A percentile compares a stretch with the other conserved stretches of the same genome.
phyloP scores from a whole-genome alignment of 2,888 invertebrate genomes.

The Bembecia ichneumoniformis region DNA sequence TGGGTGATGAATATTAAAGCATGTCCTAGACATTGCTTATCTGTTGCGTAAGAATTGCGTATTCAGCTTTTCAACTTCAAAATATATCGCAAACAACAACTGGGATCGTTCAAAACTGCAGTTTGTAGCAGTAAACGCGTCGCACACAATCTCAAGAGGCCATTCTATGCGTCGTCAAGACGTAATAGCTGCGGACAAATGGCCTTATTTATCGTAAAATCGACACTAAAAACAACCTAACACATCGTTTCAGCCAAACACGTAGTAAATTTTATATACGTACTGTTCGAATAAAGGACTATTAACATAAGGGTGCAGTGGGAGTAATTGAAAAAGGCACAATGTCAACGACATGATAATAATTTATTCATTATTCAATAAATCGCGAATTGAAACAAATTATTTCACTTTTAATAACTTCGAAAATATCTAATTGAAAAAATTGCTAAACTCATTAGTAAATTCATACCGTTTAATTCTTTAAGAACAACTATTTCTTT shows the following conservation, averaged over 20 bases:
- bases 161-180: slow-evolving; percentile 49
- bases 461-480: too few species aligned
- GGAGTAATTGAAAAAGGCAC: slow-evolving; percentile 16
- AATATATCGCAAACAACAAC: slow-evolving; percentile 25
- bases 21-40: too few species aligned
- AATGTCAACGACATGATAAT: too few species aligned
- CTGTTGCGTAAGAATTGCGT: background rate
- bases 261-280: slow-evolving; percentile 38
- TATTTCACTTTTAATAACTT: too few species aligned
- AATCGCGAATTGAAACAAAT: too few species aligned
- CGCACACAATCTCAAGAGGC: slow-evolving; percentile 48
- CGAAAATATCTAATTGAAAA: too few species aligned
- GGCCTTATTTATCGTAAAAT: slow-evolving; percentile 63
- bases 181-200: slow-evolving; percentile 53
- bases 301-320: background rate
- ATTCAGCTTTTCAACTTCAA: slow-evolving; percentile 6
- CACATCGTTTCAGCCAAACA: slow-evolving; percentile 37
- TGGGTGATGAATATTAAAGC: too few species aligned
- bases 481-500: too few species aligned
- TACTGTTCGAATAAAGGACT: background rate
- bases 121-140: slow-evolving; percentile 30
- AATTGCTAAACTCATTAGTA: too few species aligned
- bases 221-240: slow-evolving; percentile 56
- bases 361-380: too few species aligned
- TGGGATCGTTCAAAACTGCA: slow-evolving; percentile 32